Base-by-base conservation (phyloP, 2,888 invertebrate species). In the Epirrhoe alternata region DNA sequence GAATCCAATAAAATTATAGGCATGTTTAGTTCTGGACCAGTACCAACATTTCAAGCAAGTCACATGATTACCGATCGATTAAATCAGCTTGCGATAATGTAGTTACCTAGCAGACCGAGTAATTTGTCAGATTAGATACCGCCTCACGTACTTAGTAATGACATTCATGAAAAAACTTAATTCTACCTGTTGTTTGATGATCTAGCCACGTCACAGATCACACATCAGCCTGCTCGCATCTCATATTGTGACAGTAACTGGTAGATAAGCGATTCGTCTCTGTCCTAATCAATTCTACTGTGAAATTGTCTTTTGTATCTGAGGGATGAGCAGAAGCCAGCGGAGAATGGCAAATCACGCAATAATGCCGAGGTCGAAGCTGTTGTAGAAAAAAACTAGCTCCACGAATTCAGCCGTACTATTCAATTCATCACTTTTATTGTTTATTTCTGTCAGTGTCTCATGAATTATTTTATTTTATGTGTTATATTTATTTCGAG, bases 301-400 rank as follows among this genome's bases (percentile, higher is more conserved):
- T 72, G 66, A 70, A 72, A 71, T 67, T 70, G 67, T 53, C 71
- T 71, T 73, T 69, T 71, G 75, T 73, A 74, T 68, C 71, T 71
- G 63, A 73, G 69, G 71, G 74, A 73, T 74, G 70, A 76, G 72
- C 64, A 68, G 66, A 71, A 73, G 53, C 33, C 16, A 57, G 57
- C 52, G 70, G 72, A 73, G 72, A 74, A 72, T 70, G 68, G 68
- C 73, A 71, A 72, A 52, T 63, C 57, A 74, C 69, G 62, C 57
- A 66, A 64, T 62, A 66, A 68, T 65, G 68, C 70, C 70, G 69
- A 73, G 71, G 70, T 68, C 69, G 47, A 63, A 66, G 82, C 87
- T 92, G 92, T 92, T 92, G 92, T 92, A 92, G 92, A 89, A 93
- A 92, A 92, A 92, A 92, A 90, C 74, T 93, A 92, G 92, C 92